Evolutionary conservation across 1,140 invertebrate species (phyloP).

Genomic region (Cyclina sinensis): DNA sequence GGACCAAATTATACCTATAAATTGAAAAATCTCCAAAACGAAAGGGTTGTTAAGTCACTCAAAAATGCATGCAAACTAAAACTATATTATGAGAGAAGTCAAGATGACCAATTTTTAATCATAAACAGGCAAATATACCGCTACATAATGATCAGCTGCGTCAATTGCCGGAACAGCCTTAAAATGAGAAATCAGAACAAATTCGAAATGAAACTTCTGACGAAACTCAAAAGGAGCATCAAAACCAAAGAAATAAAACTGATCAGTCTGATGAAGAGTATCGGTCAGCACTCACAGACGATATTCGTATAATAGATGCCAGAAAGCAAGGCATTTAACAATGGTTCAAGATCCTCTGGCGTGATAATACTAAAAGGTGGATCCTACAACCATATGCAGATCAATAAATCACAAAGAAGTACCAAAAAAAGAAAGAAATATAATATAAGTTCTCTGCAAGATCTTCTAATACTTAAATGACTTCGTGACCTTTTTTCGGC

Average conservation of each 20-base stretch:
- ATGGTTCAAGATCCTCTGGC: conserved; percentile 16
- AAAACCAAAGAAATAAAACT: conserved; percentile 21
- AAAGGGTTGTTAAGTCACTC: conserved; percentile 23
- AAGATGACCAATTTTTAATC: background rate
- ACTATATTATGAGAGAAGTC: conserved; percentile 45
- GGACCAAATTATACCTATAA: conserved; percentile 57
- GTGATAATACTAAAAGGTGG: conserved; percentile 5
- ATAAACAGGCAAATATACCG: conserved; percentile 21
- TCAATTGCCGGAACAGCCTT: background rate
- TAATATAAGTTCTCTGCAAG: background rate
- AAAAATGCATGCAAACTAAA: conserved; percentile 48
- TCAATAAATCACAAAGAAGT: background rate
- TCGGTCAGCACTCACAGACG: conserved; percentile 48
- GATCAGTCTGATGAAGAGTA: conserved; percentile 36
- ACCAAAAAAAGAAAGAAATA: conserved; percentile 30
- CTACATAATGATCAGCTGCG: background rate
- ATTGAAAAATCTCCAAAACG: conserved; percentile 5
- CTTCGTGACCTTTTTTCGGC: background rate
- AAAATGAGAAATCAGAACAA: background rate
- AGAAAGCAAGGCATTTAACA: background rate
- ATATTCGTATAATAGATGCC: conserved; percentile 18
- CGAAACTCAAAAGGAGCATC: background rate
- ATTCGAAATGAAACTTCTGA: too few relatives aligned
- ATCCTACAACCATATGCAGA: background rate
- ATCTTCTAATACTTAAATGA: background rate